Conservation (phyloP, 2,888 invertebrate genomes). For the Limnephilus marmoratus region DNA sequence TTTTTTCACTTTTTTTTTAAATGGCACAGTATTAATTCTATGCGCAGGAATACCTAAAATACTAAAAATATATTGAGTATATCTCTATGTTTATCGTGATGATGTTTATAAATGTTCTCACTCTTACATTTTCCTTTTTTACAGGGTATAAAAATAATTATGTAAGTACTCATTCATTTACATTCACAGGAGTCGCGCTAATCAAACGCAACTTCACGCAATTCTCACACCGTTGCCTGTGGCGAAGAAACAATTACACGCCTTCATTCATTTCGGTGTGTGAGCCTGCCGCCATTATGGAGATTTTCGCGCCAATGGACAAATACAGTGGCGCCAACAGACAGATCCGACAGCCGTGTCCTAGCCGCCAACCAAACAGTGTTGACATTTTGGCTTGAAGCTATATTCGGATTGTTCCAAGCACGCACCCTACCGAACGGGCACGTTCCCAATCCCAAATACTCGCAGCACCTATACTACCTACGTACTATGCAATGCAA, state of each 20-base stretch:
- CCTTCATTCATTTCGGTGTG: slow-evolving; percentile 36
- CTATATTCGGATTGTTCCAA: slow-evolving; percentile 40
- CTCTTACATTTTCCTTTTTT: neutral
- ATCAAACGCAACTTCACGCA: neutral
- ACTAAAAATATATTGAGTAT: too few species aligned
- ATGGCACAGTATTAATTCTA: too few species aligned
- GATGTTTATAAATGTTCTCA: neutral
- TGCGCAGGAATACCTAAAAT: too few species aligned
- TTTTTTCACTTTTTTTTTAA: too few species aligned
- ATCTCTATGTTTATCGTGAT: too few species aligned
- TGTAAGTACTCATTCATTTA: neutral
- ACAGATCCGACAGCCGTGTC: slow-evolving; percentile 36
- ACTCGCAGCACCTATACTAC: neutral
- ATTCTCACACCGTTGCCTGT: slow-evolving; percentile 35
- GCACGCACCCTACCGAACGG: neutral
- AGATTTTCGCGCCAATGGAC: slow-evolving; percentile 51
- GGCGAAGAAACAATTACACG: slow-evolving; percentile 55
- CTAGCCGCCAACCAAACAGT: slow-evolving; percentile 43
- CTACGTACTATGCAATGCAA: slow-evolving; percentile 8
- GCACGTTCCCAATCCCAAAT: slow-evolving; percentile 30
- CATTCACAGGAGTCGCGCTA: neutral
- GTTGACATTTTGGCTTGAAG: slow-evolving; percentile 49
- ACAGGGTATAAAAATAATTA: neutral
- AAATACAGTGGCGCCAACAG: slow-evolving; percentile 50
- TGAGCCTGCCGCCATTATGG: slow-evolving; percentile 23